phyloP scores from a whole-genome alignment of 2,888 invertebrate species.

The Chaetogeoica ovagalla region DNA sequence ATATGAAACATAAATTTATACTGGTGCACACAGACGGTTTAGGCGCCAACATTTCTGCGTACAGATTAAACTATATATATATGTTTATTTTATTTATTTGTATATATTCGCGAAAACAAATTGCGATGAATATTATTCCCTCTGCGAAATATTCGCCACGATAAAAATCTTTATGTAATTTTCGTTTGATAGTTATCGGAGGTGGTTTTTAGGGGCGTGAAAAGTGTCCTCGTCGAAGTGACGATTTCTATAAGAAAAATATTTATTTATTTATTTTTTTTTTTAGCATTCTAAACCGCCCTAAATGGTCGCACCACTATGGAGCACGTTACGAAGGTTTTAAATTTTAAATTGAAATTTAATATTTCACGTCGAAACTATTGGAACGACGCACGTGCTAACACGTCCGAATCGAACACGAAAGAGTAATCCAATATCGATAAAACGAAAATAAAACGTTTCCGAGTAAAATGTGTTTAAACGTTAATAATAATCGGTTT shows the following conservation, averaged over 20 bases:
- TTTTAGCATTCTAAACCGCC: no score
- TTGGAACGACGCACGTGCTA: no score
- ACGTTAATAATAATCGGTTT: not conserved
- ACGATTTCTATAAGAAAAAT: no score
- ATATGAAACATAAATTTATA: constrained; percentile 26
- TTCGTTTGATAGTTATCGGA: not conserved
- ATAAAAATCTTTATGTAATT: not conserved
- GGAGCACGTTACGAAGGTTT: no score
- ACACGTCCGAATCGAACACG: no score
- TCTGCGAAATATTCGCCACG: not conserved
- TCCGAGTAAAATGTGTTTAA: no score
- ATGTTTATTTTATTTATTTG: constrained; percentile 11
- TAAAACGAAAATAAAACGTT: not conserved
- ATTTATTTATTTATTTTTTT: no score
- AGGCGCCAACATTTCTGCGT: constrained; percentile 11
- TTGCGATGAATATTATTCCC: not conserved
- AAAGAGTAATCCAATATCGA: not conserved
- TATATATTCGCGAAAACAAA: constrained; percentile 21
- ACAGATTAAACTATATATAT: constrained; percentile 10
- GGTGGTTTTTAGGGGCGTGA: not conserved
- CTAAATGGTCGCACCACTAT: no score
- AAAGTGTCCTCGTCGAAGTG: no score
- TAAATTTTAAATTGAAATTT: no score
- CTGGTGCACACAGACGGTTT: constrained; percentile 30
- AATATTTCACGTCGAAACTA: no score